phyloP scores from a whole-genome alignment of 1,140 invertebrate species.

The Trachymyrmex cornetzi region DNA sequence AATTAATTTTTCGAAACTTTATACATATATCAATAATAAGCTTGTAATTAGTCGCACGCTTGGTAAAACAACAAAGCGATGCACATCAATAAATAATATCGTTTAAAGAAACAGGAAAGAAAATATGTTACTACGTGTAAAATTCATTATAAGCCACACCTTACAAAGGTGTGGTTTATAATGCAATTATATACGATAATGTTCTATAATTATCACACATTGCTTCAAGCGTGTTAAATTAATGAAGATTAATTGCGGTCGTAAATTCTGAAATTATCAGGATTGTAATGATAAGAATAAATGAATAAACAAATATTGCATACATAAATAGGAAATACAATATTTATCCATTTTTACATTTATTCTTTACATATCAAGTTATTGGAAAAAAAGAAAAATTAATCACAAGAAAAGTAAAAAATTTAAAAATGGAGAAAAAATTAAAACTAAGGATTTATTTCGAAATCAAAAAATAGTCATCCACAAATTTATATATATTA shows the following conservation, averaged over 20 bases:
- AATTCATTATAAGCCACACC: conserved; percentile 15
- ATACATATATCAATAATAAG: neutral
- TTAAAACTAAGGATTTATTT: neutral
- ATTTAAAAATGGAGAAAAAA: neutral
- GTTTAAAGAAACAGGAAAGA: neutral
- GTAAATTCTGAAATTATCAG: neutral
- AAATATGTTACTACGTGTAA: neutral
- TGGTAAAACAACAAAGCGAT: too few relatives aligned
- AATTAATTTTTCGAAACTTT: conserved; percentile 2
- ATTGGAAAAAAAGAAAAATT: neutral
- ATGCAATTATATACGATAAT: conserved; percentile 14
- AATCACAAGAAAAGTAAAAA: neutral
- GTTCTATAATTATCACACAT: neutral
- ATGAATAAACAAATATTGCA: neutral
- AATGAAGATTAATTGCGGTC: conserved; percentile 12
- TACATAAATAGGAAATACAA: neutral
- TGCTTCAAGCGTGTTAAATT: neutral
- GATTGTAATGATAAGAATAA: neutral
- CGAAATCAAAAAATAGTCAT: neutral
- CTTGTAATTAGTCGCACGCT: neutral
- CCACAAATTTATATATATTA: neutral
- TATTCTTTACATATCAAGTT: neutral
- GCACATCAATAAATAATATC: neutral
- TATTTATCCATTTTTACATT: neutral
- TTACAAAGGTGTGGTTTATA: conserved; percentile 11